Evolutionary conservation across 1,140 invertebrate species (phyloP), one percentile per base, ranked within the genome.

Genomic region (Stenopsyche tienmushanensis): DNA sequence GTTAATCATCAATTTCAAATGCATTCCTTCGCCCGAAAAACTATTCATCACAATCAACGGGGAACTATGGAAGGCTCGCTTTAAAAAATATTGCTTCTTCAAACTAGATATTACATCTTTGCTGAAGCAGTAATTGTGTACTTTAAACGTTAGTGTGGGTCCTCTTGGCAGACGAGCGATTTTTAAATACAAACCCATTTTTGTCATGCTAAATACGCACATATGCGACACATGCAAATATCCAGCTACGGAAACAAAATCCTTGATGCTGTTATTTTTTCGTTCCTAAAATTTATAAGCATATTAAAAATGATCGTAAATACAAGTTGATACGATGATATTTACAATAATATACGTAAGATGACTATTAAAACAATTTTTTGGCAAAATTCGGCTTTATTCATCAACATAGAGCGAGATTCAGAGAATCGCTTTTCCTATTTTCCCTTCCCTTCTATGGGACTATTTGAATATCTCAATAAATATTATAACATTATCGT

Each of bases 31-130:
- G 0, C 90, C 89, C 58, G 85, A 89, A 73, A 99, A 98, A 76
- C 93, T 94, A 77, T 98, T 99, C 75, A 99, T 84, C 45, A 99
- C 88, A 39, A 99, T 86, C 1, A 99, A 76, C 0, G 97, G 96
- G 13, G 94, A 87, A 75, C 89, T 84, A 71, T 91, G 84, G 74
- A 93, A 98, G 39, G 92, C 88, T 71, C 89, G 88, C 62, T 87
- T 86, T 71, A 90, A 89, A 23, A 90, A 88, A 76, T 88, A 86
- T 77, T 94, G 93, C 72, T 90, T 91, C 71, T 89, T 92, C 24
- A 93, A 80, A 0, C 86, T 83, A 0, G 94, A 93, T 21, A 96
- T 79, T 1, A 98, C 90, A 82, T 99, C 96, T 64, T 86, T 84
- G 1, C 88, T 82, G 2, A 98, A 78, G 1, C 88, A 87, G 78